Conservation (phyloP, 1,140 invertebrate genomes). For the Dreissena rostriformis region DNA sequence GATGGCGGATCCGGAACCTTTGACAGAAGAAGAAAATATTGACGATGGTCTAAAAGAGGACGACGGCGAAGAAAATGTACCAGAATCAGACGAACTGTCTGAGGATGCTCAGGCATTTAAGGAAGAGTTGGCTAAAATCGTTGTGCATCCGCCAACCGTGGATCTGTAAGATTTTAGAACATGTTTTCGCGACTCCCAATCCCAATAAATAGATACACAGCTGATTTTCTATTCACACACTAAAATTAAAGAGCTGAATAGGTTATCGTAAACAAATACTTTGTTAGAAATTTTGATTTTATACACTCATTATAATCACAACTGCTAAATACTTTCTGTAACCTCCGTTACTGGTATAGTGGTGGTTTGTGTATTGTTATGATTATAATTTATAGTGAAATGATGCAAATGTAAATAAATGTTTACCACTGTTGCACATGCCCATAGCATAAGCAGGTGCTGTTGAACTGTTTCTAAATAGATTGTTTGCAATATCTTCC, state of each 20-base stretch:
- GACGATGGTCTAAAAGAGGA: constrained; percentile 35
- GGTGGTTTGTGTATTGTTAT: too few relatives aligned
- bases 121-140: constrained; percentile 76
- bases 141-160: constrained; percentile 72
- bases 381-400: too few relatives aligned
- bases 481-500: too few relatives aligned
- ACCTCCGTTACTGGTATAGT: too few relatives aligned
- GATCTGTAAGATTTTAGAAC: constrained; percentile 61
- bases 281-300: too few relatives aligned
- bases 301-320: too few relatives aligned
- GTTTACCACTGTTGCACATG: too few relatives aligned
- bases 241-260: background rate
- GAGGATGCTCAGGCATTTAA: constrained; percentile 76
- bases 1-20: constrained; percentile 42
- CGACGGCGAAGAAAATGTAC: constrained; percentile 59
- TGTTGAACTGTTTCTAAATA: too few relatives aligned
- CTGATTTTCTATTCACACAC: background rate
- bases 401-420: too few relatives aligned
- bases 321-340: too few relatives aligned
- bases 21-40: constrained; percentile 53
- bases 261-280: too few relatives aligned
- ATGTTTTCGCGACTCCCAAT: constrained; percentile 1
- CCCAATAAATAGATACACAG: background rate
- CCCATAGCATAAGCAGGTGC: too few relatives aligned
- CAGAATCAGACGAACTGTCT: constrained; percentile 62